A percentile compares a stretch with the other conserved stretches of the same genome.
Conservation (phyloP, 2,113 vertebrate genomes). For the Megaceryle maxima region DNA sequence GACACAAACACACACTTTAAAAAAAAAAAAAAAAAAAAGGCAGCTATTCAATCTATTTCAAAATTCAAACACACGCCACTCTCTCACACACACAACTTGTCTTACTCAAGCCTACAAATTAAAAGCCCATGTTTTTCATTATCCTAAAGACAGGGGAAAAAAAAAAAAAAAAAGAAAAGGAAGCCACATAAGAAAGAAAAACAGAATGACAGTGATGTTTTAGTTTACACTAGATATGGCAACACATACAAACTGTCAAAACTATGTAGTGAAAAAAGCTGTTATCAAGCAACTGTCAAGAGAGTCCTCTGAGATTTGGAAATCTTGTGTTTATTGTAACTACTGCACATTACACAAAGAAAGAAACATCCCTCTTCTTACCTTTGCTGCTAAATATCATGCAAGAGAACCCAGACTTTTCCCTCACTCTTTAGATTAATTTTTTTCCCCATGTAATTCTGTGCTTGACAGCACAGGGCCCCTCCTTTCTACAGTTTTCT, state of each 20-base stretch:
- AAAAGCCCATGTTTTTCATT: slow-evolving; percentile 82
- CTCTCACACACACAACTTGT: slow-evolving; percentile 73
- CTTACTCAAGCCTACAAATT: slow-evolving; percentile 73
- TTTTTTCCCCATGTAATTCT: slow-evolving; percentile 66
- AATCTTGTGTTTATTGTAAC: slow-evolving; percentile 88
- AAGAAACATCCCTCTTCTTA: slow-evolving; percentile 82
- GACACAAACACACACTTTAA: background rate
- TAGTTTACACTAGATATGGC: slow-evolving; percentile 85
- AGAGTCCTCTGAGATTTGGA: slow-evolving; percentile 86
- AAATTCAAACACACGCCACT: slow-evolving; percentile 78
- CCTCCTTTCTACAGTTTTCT: slow-evolving; percentile 61
- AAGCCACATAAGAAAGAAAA: slow-evolving; percentile 80
- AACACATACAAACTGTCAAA: slow-evolving; percentile 89
- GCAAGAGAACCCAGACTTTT: slow-evolving; percentile 75
- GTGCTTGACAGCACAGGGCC: slow-evolving; percentile 65
- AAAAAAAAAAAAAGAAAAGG: slow-evolving; percentile 65
- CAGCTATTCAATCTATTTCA: slow-evolving; percentile 67
- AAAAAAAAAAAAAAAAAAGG: slow-evolving; percentile 28
- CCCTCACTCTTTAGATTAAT: slow-evolving; percentile 73
- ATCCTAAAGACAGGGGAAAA: slow-evolving; percentile 68
- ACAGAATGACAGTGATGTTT: slow-evolving; percentile 87
- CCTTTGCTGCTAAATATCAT: slow-evolving; percentile 80
- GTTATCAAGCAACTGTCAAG: slow-evolving; percentile 88
- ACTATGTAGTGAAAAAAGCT: slow-evolving; percentile 86
- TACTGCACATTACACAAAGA: slow-evolving; percentile 85